Base-by-base conservation (phyloP, 2,113 vertebrate genomes). In the Cyanistes caeruleus region DNA sequence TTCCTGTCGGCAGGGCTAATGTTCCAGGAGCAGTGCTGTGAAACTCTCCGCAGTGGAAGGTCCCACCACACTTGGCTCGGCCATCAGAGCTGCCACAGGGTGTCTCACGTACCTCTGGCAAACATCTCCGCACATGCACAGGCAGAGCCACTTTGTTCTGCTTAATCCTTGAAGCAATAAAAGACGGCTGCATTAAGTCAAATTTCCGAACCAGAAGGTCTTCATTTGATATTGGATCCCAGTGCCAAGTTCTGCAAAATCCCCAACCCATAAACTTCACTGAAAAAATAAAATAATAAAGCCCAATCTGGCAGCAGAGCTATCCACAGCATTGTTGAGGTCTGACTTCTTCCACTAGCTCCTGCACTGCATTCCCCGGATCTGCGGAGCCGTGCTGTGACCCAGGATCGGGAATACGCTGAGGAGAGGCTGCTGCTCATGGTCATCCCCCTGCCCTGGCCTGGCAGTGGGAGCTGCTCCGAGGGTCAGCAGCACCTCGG, bases 141-240 rank as follows among this genome's bases (percentile, higher is more conserved):
- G 2, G 87, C 95, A 91, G 67, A 86, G 84, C 84, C 90, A 96
- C 95, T 97, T 97, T 90, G 94, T 90, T 93, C 94, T 95, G 76
- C 89, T 41, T 87, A 72, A 76, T 96, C 93, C 93, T 60, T 51
- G 75, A 77, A 68, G 95, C 95, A 94, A 94, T 95, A 96, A 96
- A 97, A 96, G 78, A 28, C 63, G 74, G 74, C 90, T 84, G 96
- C 89, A 25, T 78, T 93, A 91, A 89, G 95, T 76, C 93, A 90
- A 49, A 95, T 97, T 96, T 96, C 95, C 87, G 65, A 97, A 94
- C 81, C 97, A 95, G 92, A 97, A 96, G 96, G 95, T 95, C 96
- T 72, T 96, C 91, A 94, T 96, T 96, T 96, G 93, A 90, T 93
- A 80, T 76, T 69, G 78, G 28, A 86, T 44, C 68, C 9, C 10